Evolutionary conservation across 2,888 invertebrate genomes (phyloP).

Genomic region (Yponomeuta malinellus): DNA sequence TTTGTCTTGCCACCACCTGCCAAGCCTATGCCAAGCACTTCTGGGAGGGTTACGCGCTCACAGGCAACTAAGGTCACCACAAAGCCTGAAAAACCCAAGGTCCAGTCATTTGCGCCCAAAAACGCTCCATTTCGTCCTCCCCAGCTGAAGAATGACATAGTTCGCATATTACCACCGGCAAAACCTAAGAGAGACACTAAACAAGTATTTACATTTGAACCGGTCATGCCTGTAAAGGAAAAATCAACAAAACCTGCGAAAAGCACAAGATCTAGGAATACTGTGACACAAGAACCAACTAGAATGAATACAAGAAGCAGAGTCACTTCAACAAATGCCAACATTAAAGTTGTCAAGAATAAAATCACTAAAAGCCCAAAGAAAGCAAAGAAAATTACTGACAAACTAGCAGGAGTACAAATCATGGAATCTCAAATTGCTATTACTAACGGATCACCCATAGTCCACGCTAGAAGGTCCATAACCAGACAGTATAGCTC

Average conservation of each 20-base stretch:
- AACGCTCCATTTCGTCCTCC: conserved; percentile 37
- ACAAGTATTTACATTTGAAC: not conserved
- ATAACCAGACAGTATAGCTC: not conserved
- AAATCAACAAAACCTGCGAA: not conserved
- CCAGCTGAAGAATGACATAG: conserved; percentile 22
- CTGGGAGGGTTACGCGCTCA: conserved; percentile 56
- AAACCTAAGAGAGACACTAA: conserved; percentile 30
- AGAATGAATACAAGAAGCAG: not conserved
- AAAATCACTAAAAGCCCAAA: conserved; percentile 7
- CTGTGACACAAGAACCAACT: not conserved
- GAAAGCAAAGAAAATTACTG: conserved; percentile 5
- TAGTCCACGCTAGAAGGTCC: not conserved
- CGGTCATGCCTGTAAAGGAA: not conserved
- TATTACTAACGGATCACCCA: not conserved
- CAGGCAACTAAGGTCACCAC: conserved; percentile 33
- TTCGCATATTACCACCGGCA: conserved; percentile 21
- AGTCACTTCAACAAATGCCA: not conserved
- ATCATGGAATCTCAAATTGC: not conserved
- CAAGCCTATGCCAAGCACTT: conserved; percentile 42
- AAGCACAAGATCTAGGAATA: conserved; percentile 3
- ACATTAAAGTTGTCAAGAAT: not conserved
- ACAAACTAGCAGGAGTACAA: not conserved
- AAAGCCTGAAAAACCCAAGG: conserved; percentile 13
- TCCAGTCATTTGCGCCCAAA: conserved; percentile 67
- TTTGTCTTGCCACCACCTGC: conserved; percentile 44